phyloP scores from a whole-genome alignment of 2,113 vertebrate genomes.

The Progne subis region DNA sequence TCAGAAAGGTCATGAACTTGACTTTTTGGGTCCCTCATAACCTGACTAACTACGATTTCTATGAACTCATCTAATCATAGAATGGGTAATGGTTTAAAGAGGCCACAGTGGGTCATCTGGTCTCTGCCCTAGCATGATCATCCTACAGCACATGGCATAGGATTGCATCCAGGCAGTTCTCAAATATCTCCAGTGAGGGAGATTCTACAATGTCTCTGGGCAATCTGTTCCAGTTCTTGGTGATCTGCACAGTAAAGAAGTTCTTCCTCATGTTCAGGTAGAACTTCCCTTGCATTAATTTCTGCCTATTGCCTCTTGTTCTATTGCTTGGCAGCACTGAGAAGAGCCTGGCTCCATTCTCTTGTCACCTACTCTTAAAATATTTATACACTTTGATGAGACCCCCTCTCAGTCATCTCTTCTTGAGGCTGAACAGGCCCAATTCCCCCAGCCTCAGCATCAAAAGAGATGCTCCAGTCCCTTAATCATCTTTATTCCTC shows the following conservation, averaged over 20 bases:
- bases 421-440: background rate
- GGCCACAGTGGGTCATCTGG: background rate
- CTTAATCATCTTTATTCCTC: background rate
- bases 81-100: background rate
- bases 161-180: background rate
- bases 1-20: background rate
- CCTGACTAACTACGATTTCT: background rate
- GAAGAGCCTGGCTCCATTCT: background rate
- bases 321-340: background rate
- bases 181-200: background rate
- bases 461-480: background rate
- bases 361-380: background rate
- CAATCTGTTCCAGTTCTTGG: background rate
- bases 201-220: background rate
- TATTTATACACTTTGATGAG: background rate
- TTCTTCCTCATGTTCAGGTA: background rate
- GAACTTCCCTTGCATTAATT: background rate
- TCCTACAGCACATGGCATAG: background rate
- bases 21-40: background rate
- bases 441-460: background rate
- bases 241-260: background rate
- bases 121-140: background rate
- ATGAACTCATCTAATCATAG: background rate
- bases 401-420: accelerated
- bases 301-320: background rate